Evolutionary conservation across 2,113 vertebrate genomes (phyloP), one percentile per base, ranked within the genome.

Genomic region (Myiagra hebetior): DNA sequence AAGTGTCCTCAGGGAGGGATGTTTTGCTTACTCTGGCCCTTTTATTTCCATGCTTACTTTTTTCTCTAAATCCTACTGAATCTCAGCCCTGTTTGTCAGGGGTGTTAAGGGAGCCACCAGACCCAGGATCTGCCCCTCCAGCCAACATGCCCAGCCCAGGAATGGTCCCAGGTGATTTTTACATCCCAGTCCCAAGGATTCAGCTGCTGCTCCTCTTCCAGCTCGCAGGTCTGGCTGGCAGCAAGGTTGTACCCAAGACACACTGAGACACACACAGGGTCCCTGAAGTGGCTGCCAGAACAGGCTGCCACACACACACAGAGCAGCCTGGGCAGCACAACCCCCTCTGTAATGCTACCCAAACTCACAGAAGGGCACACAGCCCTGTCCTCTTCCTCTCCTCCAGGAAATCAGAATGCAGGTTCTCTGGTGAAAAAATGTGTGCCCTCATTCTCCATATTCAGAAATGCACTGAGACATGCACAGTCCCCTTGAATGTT

Each of bases 61-160:
- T 6, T 62, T n/a, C 37, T 65, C 28, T 24, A 76, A 62, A 59
- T 35, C 50, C 28, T 39, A 13, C 33, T 56, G 69, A 75, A 64
- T 2, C 2, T 1, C 11, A 78, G 33, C 8, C 14, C 30, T 87
- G 2, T 21, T 59, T 50, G 9, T 20, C 59, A 56, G 22, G 4
- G 7, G 18, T 72, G 15, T 41, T 67, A 47, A 85, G 21, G 39
- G 14, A 85, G 44, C 7, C 4, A 6, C 9, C 24, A 70, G 37
- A 42, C 1, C 5, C 0, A 0, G 22, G 10, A 84, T 60, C 41
- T 12, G 24, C 15, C 47, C 65, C 24, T 7, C 4, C 47, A 64
- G 76, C 10, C 6, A 7, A 37, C 1, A 1, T 22, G 30, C 14
- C 22, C 47, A 64, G 37, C 28, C 47, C 47, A 30, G 47, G 16